Conservation (phyloP, 2,113 vertebrate species). For the Ellobius talpinus region DNA sequence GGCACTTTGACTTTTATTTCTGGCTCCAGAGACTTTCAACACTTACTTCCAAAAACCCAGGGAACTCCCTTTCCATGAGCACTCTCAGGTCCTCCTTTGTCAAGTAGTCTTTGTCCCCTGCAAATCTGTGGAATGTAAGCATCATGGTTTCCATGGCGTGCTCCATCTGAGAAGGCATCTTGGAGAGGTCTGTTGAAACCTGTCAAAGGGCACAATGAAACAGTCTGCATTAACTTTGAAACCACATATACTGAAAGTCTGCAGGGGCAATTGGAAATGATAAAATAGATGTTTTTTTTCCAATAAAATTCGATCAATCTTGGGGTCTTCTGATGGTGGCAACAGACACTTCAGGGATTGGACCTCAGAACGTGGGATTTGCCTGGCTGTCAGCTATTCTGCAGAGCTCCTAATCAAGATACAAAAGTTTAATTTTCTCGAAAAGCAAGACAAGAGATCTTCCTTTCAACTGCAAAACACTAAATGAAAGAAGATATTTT, state of each 20-base stretch:
- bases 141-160: constrained; percentile 88
- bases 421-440: background rate
- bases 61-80: constrained; percentile 87
- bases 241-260: background rate
- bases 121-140: constrained; percentile 88
- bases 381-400: background rate
- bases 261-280: background rate
- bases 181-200: constrained; percentile 42
- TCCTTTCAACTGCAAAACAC: constrained; percentile 5
- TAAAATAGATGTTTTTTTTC: background rate
- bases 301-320: background rate
- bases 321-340: background rate
- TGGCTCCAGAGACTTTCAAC: background rate
- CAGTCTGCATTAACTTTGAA: background rate
- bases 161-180: constrained; percentile 87
- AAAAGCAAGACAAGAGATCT: background rate
- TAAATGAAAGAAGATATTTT: background rate
- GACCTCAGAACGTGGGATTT: background rate
- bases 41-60: constrained; percentile 87
- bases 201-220: constrained; percentile 24
- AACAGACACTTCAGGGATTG: background rate
- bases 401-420: background rate
- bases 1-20: background rate
- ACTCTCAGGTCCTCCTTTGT: constrained; percentile 85
- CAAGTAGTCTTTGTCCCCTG: constrained; percentile 86